A percentile compares a stretch with the other conserved stretches of the same genome.
Evolutionary conservation across 2,113 vertebrate genomes (phyloP).

Genomic region (Lethenteron reissneri): DNA sequence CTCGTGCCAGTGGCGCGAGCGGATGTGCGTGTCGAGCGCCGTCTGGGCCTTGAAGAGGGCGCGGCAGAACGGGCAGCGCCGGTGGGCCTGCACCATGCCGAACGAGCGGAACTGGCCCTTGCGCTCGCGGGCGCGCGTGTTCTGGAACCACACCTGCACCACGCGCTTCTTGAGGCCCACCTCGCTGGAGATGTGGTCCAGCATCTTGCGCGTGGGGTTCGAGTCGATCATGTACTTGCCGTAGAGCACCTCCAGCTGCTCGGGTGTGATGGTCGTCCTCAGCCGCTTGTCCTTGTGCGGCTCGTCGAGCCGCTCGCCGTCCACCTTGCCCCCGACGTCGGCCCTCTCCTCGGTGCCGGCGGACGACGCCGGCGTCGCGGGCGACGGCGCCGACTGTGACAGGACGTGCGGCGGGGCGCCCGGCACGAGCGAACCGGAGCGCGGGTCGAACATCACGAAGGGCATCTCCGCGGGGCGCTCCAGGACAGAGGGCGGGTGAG

Average conservation of each 20-base stretch:
- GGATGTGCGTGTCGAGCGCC: conserved; percentile 83
- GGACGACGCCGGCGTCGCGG: conserved; percentile 15
- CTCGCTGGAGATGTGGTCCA: conserved; percentile 93
- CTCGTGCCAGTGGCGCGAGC: conserved; percentile 93
- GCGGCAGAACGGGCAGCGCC: conserved; percentile 86
- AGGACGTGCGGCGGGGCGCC: conserved; percentile 70
- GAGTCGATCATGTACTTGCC: conserved; percentile 93
- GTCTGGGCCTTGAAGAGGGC: conserved; percentile 96
- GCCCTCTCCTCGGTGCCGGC: conserved; percentile 63
- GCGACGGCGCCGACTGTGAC: conserved; percentile 38
- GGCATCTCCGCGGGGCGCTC: conserved; percentile 96
- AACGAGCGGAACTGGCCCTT: conserved; percentile 92
- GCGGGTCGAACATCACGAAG: conserved; percentile 98
- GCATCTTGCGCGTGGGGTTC: conserved; percentile 93
- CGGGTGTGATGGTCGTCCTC: conserved; percentile 92
- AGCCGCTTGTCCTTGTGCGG: conserved; percentile 90
- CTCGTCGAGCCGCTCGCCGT: conserved; percentile 51
- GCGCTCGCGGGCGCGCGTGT: conserved; percentile 79
- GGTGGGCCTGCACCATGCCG: conserved; percentile 78
- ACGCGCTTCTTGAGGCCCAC: conserved; percentile 94
- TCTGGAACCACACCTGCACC: conserved; percentile 98
- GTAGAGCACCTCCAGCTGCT: conserved; percentile 88
- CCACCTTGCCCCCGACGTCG: conserved; percentile 64
- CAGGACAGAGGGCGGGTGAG: conserved; percentile 72
- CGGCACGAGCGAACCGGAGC: conserved; percentile 68